Percentiles rank a stretch among this genome's conserved stretches.
phyloP scores from a whole-genome alignment of 2,888 invertebrate species.

The Trissonchulus sp. region DNA sequence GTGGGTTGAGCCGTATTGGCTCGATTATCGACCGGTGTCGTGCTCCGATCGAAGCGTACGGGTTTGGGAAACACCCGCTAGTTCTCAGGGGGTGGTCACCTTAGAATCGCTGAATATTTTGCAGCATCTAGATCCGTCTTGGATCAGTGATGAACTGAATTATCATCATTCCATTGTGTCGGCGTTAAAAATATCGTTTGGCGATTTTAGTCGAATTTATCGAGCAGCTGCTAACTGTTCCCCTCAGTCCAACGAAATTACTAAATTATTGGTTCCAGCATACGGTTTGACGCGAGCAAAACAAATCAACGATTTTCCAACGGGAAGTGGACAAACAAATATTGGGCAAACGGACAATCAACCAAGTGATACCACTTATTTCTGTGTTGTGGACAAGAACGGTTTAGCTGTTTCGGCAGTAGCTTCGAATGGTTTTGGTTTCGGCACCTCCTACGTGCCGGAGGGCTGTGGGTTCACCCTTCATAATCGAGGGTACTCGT shows the following conservation, averaged over 20 bases:
- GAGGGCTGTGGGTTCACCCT: constrained; percentile 30
- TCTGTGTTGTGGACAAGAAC: constrained; percentile 18
- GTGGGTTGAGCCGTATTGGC: constrained; percentile 18
- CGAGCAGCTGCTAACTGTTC: not conserved
- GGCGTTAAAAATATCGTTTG: not conserved
- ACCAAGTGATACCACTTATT: constrained; percentile 30
- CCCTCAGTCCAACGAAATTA: not conserved
- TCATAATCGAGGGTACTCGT: constrained; percentile 26
- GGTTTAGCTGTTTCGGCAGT: constrained; percentile 27
- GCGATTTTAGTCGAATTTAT: not conserved
- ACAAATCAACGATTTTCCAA: not conserved
- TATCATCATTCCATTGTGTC: not conserved
- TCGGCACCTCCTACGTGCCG: constrained; percentile 26
- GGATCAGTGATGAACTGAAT: not conserved
- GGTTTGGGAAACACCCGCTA: constrained; percentile 22
- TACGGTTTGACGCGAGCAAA: not conserved
- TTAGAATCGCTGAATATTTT: constrained; percentile 28
- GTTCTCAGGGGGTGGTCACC: constrained; percentile 22
- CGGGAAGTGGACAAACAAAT: not conserved
- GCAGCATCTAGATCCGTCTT: not conserved
- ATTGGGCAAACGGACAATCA: too few species aligned
- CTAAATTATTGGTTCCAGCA: not conserved
- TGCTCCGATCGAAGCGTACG: not conserved
- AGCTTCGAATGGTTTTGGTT: constrained; percentile 23
- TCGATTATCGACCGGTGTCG: not conserved